These are phyloP conservation scores for Ectobius pallidus DNA, from an alignment of 2,888 invertebrate genomes.

Conservation along the genomic window DNA sequence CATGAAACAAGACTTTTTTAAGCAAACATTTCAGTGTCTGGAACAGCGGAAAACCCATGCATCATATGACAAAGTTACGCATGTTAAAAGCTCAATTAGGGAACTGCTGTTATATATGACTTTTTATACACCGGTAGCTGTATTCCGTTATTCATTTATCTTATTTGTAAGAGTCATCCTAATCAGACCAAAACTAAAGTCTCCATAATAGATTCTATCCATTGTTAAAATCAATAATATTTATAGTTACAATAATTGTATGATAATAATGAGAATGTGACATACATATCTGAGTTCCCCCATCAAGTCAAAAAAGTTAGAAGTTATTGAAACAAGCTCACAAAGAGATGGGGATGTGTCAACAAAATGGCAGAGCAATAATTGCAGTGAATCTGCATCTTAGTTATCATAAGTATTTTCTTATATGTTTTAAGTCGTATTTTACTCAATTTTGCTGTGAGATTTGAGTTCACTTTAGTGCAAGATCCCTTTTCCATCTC, in stretches of 20 bases:
- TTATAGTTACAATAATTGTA: neutral
- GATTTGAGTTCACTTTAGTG: neutral
- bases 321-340: slow-evolving; percentile 13
- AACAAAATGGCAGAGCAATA: slow-evolving; percentile 35
- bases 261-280: slow-evolving; percentile 21
- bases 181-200: slow-evolving; percentile 70
- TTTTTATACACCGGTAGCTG: no score
- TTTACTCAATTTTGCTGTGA: slow-evolving; percentile 3
- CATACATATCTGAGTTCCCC: slow-evolving; percentile 14
- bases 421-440: neutral
- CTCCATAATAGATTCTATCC: slow-evolving; percentile 68
- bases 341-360: slow-evolving; percentile 17
- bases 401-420: neutral
- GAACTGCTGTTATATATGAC: no score
- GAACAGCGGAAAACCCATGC: no score
- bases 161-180: slow-evolving; percentile 44
- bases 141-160: no score
- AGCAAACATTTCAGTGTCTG: no score
- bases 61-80: no score
- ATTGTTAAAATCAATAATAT: slow-evolving; percentile 9
- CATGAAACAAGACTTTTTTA: no score
- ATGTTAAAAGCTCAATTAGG: no score
- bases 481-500: neutral
- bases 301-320: neutral
- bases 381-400: slow-evolving; percentile 25